Base-by-base conservation (phyloP, 2,113 vertebrate genomes). In the Odobenus rosmarus region DNA sequence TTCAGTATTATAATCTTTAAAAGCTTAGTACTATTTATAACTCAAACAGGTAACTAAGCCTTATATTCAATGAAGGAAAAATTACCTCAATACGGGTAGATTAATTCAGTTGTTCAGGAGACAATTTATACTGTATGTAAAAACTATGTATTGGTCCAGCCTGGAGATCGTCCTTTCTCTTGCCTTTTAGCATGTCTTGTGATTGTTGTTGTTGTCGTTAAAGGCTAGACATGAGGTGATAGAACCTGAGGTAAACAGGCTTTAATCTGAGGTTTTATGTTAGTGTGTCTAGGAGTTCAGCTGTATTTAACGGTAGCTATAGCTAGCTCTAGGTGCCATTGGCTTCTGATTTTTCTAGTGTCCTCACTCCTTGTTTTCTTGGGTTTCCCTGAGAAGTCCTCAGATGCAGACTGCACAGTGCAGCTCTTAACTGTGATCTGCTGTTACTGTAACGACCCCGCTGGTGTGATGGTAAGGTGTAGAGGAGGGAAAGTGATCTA, bases 21-120 rank as follows among this genome's bases (percentile, higher is more conserved):
- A 95, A 76, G 46, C 59, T 74, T 57, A 49, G 23, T 59, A 76
- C 24, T 74, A 31, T 93, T 95, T 94, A 83, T 84, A 84, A 84
- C 46, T 33, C 10, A 80, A 53, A 69, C 1, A 33, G 42, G 36
- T 96, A 53, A 94, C 18, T 80, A 53, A 83, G 26, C 19, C 46
- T 77, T 71, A 64, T 36, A 84, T 53, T 2, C 11, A 88, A 59
- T 76, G 14, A 96, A 90, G 83, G 83, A 86, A 94, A 90, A 81
- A 39, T 69, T 46, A 80, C 33, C 31, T 96, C 83, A 55, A 57
- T 3, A 14, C 8, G 6, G 36, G 16, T 39, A 83, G 39, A 57
- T 88, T 62, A 72, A 61, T 81, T 96, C 28, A 67, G 9, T 23
- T 87, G 81, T 87, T 83, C 79, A 79, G 13, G 26, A 82, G 11